Evolutionary conservation across 2,888 invertebrate species (phyloP).

Genomic region (Lithophane semibrunnea): DNA sequence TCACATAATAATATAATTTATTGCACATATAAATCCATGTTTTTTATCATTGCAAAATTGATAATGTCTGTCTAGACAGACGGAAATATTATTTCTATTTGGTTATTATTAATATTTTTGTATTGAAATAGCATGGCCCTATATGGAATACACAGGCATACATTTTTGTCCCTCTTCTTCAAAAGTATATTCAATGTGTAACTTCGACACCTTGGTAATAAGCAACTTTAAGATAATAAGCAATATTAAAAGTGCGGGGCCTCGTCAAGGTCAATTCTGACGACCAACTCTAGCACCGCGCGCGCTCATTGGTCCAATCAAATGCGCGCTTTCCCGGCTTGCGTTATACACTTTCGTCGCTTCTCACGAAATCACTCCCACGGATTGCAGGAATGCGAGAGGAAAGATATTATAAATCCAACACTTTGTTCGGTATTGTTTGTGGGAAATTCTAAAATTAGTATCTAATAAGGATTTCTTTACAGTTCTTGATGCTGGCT

Average conservation of each 20-base stretch:
- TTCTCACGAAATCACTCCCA: too few species aligned
- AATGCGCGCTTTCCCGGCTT: too few species aligned
- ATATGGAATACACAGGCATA: background rate
- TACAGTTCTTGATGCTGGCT: constrained; percentile 79
- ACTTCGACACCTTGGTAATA: too few species aligned
- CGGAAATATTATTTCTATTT: background rate
- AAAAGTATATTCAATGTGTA: background rate
- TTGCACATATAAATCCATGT: background rate
- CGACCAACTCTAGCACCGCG: too few species aligned
- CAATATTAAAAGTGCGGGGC: too few species aligned
- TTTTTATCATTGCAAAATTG: background rate
- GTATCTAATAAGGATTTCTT: constrained; percentile 13
- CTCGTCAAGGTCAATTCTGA: too few species aligned
- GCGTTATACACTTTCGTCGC: too few species aligned
- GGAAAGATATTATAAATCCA: background rate
- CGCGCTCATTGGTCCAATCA: too few species aligned
- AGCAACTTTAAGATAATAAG: too few species aligned
- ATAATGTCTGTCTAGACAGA: background rate
- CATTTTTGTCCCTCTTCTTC: background rate
- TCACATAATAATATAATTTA: background rate
- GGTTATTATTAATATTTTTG: background rate
- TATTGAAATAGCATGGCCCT: background rate
- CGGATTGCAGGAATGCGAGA: too few species aligned
- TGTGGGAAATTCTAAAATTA: background rate
- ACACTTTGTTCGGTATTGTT: background rate